A percentile compares a stretch with the other conserved stretches of the same genome.
Conservation (phyloP, 2,888 invertebrate species). For the Agrochola litura region DNA sequence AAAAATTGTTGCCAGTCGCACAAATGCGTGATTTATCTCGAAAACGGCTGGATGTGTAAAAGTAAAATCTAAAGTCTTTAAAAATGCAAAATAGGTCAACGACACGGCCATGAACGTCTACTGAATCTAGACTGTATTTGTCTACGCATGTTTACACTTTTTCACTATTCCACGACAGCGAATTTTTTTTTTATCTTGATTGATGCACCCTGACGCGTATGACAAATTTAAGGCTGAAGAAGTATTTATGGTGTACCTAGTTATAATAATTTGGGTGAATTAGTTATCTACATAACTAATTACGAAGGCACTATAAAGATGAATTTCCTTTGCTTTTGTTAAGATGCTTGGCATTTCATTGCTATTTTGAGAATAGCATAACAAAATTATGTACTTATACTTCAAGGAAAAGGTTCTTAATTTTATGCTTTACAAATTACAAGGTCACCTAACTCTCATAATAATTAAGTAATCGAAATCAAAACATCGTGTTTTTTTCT, state of each 20-base stretch:
- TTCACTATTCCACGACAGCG: background rate
- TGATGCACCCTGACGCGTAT: conserved; percentile 4
- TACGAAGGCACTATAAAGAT: too few relatives aligned
- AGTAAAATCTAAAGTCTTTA: background rate
- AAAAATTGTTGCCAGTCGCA: too few relatives aligned
- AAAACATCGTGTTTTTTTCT: background rate
- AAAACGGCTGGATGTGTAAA: background rate
- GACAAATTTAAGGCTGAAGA: background rate
- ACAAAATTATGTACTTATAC: background rate
- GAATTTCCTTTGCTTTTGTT: background rate
- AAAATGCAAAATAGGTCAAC: conserved; percentile 4
- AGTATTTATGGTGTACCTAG: background rate
- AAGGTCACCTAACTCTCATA: background rate
- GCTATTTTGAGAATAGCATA: too few relatives aligned
- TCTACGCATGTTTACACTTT: background rate
- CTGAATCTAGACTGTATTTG: conserved; percentile 11
- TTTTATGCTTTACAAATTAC: background rate
- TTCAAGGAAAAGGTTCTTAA: background rate
- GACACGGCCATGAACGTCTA: conserved; percentile 25
- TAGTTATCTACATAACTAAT: background rate
- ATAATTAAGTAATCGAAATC: background rate
- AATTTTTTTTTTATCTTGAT: conserved; percentile 35
- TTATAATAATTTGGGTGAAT: background rate
- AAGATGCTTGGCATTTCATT: background rate
- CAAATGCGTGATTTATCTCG: background rate